phyloP scores from a whole-genome alignment of 2,113 vertebrate species.

The Talpa occidentalis region DNA sequence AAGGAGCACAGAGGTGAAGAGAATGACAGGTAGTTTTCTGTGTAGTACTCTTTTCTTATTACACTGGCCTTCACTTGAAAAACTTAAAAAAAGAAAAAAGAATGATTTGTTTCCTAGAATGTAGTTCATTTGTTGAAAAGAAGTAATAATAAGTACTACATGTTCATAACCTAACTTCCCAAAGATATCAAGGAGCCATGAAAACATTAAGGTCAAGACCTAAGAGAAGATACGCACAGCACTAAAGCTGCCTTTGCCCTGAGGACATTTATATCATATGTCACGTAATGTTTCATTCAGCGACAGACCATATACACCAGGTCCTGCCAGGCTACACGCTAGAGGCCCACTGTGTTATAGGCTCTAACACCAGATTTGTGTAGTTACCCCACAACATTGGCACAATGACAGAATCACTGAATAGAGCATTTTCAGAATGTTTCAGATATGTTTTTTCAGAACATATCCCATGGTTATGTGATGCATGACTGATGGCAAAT shows the following conservation, averaged over 20 bases:
- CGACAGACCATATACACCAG: too few relatives aligned
- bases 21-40: neutral
- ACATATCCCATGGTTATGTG: too few relatives aligned
- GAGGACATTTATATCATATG: neutral
- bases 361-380: too few relatives aligned
- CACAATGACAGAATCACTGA: too few relatives aligned
- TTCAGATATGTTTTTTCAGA: too few relatives aligned
- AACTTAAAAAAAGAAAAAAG: neutral
- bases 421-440: too few relatives aligned
- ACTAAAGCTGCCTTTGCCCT: neutral
- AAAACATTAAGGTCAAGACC: constrained; percentile 46
- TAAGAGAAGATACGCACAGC: constrained; percentile 21
- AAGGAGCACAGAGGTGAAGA: neutral
- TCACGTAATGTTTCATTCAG: too few relatives aligned
- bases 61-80: neutral
- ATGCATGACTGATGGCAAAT: neutral
- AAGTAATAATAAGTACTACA: neutral
- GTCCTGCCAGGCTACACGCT: too few relatives aligned
- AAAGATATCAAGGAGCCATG: neutral
- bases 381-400: too few relatives aligned
- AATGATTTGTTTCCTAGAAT: neutral
- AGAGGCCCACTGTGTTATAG: too few relatives aligned
- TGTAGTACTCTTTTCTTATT: constrained; percentile 36
- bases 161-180: constrained; percentile 2
- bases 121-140: neutral